Evolutionary conservation across 2,888 invertebrate species (phyloP), one percentile per base, ranked within the genome.

Genomic region (Maniola hyperantus): DNA sequence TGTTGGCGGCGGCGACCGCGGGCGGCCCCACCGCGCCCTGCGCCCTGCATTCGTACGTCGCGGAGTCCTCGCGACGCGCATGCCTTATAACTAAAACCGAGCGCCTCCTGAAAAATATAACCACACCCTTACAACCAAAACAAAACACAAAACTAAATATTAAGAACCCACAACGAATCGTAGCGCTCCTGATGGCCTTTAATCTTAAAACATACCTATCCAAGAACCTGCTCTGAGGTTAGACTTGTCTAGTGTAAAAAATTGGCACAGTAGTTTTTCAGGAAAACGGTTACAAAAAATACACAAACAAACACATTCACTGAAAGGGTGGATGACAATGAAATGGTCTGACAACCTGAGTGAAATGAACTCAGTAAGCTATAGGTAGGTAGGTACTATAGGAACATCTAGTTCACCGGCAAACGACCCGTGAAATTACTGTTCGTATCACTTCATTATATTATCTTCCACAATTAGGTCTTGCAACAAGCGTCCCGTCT

Each of bases 41-140:
- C 72, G 97, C 97, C 79, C 96, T 93, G 90, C 97, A 97, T 91
- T 97, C 96, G 92, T 97, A 97, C 80, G 92, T 92, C 81, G 97
- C 97, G 76, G 95, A 94, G 92, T 97, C 96, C 85, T 95, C 94
- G 78, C 93, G 94, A 81, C 94, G 94, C 79, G 95, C 95, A 82
- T 95, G 95, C 83, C 94, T 94, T 92, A 97, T 96, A 85, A 95
- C 95, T 90, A 97, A 94, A 88, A 96, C 96, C 92, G 97, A 96
- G 94, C 96, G 95, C 93, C 95, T 95, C 93, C 97, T 97, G 93
- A 68, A 88, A 89, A 6, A 48, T 10, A 66, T 8, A 57, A n/a
- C 11, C 42, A 39, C 39, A 39, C 11, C 2, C 4, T 36, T 36
- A 36, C 36, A 36, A 36, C 6, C 44, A 39, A 58, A 13, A 10